A percentile compares a stretch with the other conserved stretches of the same genome.
Evolutionary conservation across 2,797 vertebrate genomes (phyloP).

Genomic region (Syndactyla subalaris): DNA sequence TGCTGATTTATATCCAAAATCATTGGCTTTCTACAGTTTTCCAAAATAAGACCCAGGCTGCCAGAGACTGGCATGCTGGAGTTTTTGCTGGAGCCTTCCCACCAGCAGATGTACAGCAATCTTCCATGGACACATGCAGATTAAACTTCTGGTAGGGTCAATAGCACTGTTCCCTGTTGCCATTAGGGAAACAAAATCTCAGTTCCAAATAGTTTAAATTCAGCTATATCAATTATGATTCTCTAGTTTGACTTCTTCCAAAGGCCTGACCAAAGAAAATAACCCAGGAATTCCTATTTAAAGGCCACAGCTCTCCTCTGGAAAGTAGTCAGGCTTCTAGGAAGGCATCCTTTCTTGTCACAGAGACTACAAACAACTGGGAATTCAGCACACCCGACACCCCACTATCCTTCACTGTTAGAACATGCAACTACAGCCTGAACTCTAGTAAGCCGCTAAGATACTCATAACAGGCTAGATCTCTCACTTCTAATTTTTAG

Average conservation of each 20-base stretch:
- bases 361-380: background rate
- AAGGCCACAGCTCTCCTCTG: background rate
- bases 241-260: background rate
- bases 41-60: background rate
- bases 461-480: background rate
- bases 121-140: background rate
- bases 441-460: background rate
- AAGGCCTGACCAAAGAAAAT: background rate
- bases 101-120: background rate
- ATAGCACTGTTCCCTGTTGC: background rate
- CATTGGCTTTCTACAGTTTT: background rate
- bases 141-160: background rate
- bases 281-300: background rate
- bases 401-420: background rate
- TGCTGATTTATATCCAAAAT: background rate
- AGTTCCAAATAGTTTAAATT: background rate
- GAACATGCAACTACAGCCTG: background rate
- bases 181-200: background rate
- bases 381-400: background rate
- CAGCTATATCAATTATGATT: background rate
- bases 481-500: background rate
- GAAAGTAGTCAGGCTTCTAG: background rate
- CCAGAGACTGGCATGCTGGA: background rate
- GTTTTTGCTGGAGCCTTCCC: background rate
- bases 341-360: background rate